phyloP scores from a whole-genome alignment of 2,113 vertebrate species.

The Antechinus stuartii region DNA sequence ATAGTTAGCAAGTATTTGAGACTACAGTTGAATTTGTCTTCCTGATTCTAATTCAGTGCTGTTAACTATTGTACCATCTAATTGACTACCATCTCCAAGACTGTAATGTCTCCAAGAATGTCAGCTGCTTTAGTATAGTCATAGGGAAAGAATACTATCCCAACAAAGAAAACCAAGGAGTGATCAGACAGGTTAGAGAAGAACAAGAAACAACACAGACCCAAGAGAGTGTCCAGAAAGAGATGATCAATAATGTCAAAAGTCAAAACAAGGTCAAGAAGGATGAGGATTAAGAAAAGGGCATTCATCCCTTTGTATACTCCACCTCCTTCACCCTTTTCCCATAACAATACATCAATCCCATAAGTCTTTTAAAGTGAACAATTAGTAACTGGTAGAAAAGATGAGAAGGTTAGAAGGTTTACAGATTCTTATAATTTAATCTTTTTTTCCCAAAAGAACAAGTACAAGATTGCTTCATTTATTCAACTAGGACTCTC shows the following conservation, averaged over 20 bases:
- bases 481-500: not conserved
- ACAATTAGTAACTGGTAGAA: not conserved
- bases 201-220: not conserved
- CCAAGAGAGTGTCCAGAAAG: not conserved
- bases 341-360: not conserved
- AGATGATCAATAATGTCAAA: not conserved
- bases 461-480: not conserved
- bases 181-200: not conserved
- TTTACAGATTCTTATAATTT: not conserved
- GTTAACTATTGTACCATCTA: not conserved
- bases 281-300: not conserved
- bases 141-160: not conserved
- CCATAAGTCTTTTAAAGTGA: not conserved
- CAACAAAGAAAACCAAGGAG: not conserved
- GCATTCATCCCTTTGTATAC: not conserved
- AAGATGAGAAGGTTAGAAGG: not conserved
- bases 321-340: not conserved
- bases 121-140: not conserved
- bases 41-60: not conserved
- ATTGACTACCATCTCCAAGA: not conserved
- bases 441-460: not conserved
- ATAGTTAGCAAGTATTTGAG: not conserved
- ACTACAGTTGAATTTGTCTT: not conserved
- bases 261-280: not conserved
- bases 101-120: not conserved